Percentiles rank a stretch among this genome's conserved stretches.
Conservation (phyloP, 2,797 vertebrate genomes). For the Coilia nasus region DNA sequence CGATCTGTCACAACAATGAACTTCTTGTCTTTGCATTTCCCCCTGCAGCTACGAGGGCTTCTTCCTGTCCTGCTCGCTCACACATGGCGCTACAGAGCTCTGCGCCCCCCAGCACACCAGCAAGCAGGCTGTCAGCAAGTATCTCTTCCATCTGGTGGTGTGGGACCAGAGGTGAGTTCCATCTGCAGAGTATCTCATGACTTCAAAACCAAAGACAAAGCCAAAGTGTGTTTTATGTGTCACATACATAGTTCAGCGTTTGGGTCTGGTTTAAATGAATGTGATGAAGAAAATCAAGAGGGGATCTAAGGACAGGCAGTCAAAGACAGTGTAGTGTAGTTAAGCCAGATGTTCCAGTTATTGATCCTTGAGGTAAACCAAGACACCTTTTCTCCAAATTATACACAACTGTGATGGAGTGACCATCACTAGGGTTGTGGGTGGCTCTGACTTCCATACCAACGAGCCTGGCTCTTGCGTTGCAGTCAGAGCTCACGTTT, state of each 20-base stretch:
- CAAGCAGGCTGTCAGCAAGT: slow-evolving; percentile 89
- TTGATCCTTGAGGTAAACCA: not conserved
- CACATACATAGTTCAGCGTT: not conserved
- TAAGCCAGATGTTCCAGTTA: not conserved
- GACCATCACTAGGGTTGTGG: no score
- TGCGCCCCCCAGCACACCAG: slow-evolving; percentile 91
- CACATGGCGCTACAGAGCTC: slow-evolving; percentile 89
- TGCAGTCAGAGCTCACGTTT: no score
- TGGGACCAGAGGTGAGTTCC: slow-evolving; percentile 94
- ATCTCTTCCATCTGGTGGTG: slow-evolving; percentile 94
- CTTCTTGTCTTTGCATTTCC: not conserved
- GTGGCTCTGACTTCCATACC: no score
- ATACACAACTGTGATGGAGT: no score
- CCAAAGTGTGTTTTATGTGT: no score
- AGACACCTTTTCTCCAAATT: not conserved
- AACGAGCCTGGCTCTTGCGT: no score
- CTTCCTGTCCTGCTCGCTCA: slow-evolving; percentile 95
- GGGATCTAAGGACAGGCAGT: no score
- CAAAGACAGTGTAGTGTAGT: no score
- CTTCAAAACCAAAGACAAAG: not conserved
- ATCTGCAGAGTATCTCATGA: not conserved
- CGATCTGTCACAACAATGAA: not conserved
- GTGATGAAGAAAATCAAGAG: not conserved
- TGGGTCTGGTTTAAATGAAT: not conserved
- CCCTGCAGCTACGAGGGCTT: slow-evolving; percentile 89